Conservation (phyloP, 2,888 invertebrate genomes). For the Macrosiphum euphorbiae region DNA sequence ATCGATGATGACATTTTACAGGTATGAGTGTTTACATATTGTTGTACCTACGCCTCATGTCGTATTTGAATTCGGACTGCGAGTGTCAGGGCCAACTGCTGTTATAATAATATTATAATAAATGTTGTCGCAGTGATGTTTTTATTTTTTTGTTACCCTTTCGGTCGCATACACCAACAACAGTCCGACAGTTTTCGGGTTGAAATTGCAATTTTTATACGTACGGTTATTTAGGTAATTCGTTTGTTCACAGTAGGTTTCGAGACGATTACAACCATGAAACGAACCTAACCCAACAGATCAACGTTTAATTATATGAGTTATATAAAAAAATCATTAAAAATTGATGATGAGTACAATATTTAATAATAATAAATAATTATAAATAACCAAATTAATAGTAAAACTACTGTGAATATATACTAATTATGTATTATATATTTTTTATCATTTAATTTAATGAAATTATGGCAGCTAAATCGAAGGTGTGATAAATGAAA, state of each 20-base stretch:
- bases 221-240: neutral
- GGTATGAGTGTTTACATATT: neutral
- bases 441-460: neutral
- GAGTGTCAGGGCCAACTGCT: neutral
- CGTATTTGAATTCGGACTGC: neutral
- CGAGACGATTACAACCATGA: neutral
- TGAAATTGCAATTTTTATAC: neutral
- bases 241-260: neutral
- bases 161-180: neutral
- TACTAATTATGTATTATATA: neutral
- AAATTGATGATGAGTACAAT: neutral
- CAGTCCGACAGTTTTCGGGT: neutral
- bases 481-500: neutral
- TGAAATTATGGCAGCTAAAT: neutral
- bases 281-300: neutral
- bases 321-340: neutral
- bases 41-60: neutral
- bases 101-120: neutral
- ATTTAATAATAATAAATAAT: neutral
- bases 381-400: neutral
- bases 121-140: neutral
- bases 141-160: neutral
- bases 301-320: neutral
- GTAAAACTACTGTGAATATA: neutral
- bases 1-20: constrained; percentile 57